Percentiles rank a stretch among this genome's conserved stretches.
Evolutionary conservation across 64 coral and sea anemone genomes (phyloP).

Genomic region (Hydrozoanthus tunicans): DNA sequence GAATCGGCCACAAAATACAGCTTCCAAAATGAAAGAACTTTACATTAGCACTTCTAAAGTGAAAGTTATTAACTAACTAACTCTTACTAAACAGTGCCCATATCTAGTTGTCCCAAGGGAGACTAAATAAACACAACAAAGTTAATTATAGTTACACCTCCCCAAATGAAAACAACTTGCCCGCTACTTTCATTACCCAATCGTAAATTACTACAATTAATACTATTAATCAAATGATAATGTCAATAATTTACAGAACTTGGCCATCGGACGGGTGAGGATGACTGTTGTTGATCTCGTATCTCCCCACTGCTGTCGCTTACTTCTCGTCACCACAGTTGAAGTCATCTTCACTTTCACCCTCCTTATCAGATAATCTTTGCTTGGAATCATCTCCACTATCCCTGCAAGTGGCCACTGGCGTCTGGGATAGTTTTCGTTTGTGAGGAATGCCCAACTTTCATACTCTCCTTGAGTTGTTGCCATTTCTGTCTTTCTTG

Average conservation of each 20-base stretch:
- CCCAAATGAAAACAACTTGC: slow-evolving; percentile 35
- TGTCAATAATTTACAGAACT: slow-evolving; percentile 29
- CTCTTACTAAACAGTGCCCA: no score
- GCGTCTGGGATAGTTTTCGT: slow-evolving; percentile 42
- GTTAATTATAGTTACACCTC: slow-evolving; percentile 47
- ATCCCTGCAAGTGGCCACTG: slow-evolving; percentile 57
- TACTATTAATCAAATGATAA: slow-evolving; percentile 17
- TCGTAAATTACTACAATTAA: slow-evolving; percentile 27
- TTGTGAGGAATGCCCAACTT: slow-evolving; percentile 46
- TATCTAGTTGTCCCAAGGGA: no score
- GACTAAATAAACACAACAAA: background rate
- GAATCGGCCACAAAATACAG: no score
- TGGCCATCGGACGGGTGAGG: slow-evolving; percentile 22
- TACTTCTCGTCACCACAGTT: slow-evolving; percentile 39
- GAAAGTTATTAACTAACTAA: no score
- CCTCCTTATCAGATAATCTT: slow-evolving; percentile 14
- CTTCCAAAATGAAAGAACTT: no score
- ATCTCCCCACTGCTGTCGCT: slow-evolving; percentile 17
- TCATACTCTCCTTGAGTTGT: slow-evolving; percentile 10
- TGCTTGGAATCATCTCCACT: slow-evolving; percentile 4
- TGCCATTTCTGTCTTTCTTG: slow-evolving; percentile 54
- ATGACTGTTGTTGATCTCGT: slow-evolving; percentile 48
- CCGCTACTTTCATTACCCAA: slow-evolving; percentile 17
- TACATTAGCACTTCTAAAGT: no score
- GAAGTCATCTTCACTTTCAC: slow-evolving; percentile 37